These are phyloP conservation scores for Thinocorus orbignyianus DNA, from an alignment of 2,113 vertebrate genomes.

Conservation along the genomic window DNA sequence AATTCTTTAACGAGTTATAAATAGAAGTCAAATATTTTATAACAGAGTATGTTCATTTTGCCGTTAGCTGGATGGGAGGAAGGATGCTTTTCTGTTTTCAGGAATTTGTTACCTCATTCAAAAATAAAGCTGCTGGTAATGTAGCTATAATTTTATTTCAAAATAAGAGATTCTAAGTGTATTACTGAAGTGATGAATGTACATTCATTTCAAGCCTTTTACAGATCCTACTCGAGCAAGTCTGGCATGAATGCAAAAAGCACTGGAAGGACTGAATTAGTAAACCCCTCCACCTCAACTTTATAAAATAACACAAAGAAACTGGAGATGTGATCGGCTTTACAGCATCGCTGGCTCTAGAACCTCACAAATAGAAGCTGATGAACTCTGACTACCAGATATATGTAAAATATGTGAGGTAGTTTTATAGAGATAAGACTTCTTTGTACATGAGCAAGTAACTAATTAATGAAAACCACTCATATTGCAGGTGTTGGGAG, in stretches of 20 bases:
- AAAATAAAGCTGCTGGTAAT: conserved; percentile 4
- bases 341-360: neutral
- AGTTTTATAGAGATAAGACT: neutral
- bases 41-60: neutral
- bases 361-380: neutral
- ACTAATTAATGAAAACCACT: neutral
- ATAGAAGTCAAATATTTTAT: neutral
- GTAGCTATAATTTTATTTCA: conserved; percentile 9
- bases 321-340: neutral
- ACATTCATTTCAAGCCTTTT: neutral
- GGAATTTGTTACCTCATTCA: neutral
- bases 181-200: neutral
- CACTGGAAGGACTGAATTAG: neutral
- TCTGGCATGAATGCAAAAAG: neutral
- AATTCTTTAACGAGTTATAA: neutral
- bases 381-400: fast-evolving
- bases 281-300: neutral
- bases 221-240: neutral
- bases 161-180: neutral
- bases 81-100: neutral
- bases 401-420: neutral
- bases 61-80: neutral
- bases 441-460: neutral
- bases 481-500: neutral
- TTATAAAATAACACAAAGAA: neutral